A percentile compares a stretch with the other conserved stretches of the same genome.
phyloP scores from a whole-genome alignment of 2,113 vertebrate species.

The Charina bottae region DNA sequence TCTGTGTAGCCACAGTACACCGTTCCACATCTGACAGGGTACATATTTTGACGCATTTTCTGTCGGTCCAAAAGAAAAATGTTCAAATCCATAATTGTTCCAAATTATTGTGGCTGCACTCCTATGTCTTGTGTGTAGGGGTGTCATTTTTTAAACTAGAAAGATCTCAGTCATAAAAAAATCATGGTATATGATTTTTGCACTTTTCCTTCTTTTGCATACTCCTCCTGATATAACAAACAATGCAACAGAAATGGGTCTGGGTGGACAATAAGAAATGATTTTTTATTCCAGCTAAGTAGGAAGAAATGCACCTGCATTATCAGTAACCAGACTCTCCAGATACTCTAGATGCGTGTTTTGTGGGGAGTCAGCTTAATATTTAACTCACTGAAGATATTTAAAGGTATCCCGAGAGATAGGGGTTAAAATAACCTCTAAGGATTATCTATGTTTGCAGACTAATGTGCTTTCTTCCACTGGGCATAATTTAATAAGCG shows the following conservation, averaged over 20 bases:
- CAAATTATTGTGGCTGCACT: not conserved
- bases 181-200: not conserved
- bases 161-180: not conserved
- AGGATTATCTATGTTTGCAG: slow-evolving; percentile 7
- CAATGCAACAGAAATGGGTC: not conserved
- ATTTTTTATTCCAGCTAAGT: not conserved
- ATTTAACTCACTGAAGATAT: not conserved
- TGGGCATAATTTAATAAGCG: slow-evolving; percentile 26
- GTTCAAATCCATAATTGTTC: not conserved
- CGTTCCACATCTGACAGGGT: not conserved
- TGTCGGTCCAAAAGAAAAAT: not conserved
- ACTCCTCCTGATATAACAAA: not conserved
- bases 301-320: not conserved
- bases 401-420: not conserved
- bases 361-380: not conserved
- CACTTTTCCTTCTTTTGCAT: not conserved
- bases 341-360: not conserved
- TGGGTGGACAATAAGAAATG: not conserved
- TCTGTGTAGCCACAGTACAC: not conserved
- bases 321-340: not conserved
- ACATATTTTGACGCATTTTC: not conserved
- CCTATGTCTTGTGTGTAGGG: not conserved
- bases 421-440: slow-evolving; percentile 7
- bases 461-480: slow-evolving; percentile 33
- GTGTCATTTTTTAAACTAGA: not conserved